Evolutionary conservation across 1,140 invertebrate genomes (phyloP).

Genomic region (Sycophila sp.): DNA sequence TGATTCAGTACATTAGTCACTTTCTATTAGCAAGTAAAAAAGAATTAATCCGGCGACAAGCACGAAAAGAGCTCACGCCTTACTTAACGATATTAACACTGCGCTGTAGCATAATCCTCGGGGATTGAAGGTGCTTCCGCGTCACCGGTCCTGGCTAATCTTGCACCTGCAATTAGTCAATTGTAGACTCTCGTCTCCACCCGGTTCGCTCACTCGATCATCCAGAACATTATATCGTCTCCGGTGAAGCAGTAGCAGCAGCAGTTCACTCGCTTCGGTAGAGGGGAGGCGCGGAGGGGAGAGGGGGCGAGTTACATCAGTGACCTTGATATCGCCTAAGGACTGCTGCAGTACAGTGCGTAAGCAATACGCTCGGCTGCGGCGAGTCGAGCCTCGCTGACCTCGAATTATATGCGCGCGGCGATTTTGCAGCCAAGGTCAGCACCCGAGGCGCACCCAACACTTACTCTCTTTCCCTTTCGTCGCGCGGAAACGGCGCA

Average conservation of each 20-base stretch:
- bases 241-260: neutral
- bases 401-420: constrained; percentile 18
- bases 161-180: neutral
- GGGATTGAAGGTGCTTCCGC: neutral
- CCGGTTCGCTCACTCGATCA: neutral
- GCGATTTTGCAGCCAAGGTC: constrained; percentile 14
- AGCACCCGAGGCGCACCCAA: neutral
- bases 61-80: no score
- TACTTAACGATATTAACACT: no score
- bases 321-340: constrained; percentile 10
- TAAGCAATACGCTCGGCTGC: neutral
- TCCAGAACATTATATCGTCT: neutral
- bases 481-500: no score
- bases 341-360: neutral
- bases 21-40: no score
- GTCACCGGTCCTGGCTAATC: neutral
- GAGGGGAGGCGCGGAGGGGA: no score
- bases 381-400: constrained; percentile 5
- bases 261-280: no score
- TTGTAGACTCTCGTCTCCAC: no score
- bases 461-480: no score
- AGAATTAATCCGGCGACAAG: no score
- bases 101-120: no score
- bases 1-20: no score
- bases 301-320: neutral